phyloP scores from a whole-genome alignment of 2,113 vertebrate species.

The Clinocottus analis region DNA sequence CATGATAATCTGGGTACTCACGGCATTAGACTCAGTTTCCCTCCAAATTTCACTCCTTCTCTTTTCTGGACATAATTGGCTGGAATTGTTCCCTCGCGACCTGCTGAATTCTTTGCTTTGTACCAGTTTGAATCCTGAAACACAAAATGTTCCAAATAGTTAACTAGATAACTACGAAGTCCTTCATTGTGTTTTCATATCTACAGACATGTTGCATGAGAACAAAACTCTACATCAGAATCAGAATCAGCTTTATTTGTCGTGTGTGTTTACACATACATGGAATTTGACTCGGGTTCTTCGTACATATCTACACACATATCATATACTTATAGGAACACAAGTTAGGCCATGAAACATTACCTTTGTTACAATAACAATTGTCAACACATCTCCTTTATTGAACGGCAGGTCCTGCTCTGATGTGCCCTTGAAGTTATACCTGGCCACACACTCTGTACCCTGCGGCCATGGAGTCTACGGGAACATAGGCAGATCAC shows the following conservation, averaged over 20 bases:
- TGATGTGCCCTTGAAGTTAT: conserved; percentile 93
- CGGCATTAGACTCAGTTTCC: conserved; percentile 98
- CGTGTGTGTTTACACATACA: no score
- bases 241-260: no score
- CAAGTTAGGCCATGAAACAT: neutral
- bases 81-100: conserved; percentile 93
- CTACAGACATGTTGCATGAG: neutral
- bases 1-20: conserved; percentile 81
- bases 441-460: conserved; percentile 97
- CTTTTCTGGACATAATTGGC: conserved; percentile 97
- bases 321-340: no score
- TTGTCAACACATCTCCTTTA: conserved; percentile 96
- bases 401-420: conserved; percentile 95
- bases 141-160: conserved; percentile 7
- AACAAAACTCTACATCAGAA: no score
- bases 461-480: conserved; percentile 89
- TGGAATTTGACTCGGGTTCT: no score
- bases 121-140: conserved; percentile 98
- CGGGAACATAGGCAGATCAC: neutral
- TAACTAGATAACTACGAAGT: neutral
- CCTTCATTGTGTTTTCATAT: neutral
- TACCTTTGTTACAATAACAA: conserved; percentile 95
- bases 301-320: no score
- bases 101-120: conserved; percentile 94
- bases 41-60: conserved; percentile 92